These are phyloP conservation scores for Anagrus nilaparvatae DNA, from an alignment of 1,140 invertebrate genomes.

Conservation along the genomic window DNA sequence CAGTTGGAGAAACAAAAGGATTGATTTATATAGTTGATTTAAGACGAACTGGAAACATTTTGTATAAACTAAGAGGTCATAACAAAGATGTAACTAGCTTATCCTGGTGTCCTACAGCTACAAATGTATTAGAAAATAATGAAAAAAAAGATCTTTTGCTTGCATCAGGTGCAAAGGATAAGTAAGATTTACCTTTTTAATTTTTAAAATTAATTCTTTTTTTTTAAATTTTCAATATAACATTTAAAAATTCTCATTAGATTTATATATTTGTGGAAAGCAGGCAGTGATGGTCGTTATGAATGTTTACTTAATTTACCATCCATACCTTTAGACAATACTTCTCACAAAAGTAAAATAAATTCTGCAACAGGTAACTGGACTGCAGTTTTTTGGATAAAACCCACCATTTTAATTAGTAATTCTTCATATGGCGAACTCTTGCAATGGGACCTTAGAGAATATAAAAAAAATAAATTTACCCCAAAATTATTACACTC, in stretches of 20 bases:
- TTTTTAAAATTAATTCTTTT: neutral
- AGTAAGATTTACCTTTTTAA: conserved; percentile 20
- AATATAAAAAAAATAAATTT: conserved; percentile 20
- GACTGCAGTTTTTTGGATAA: conserved; percentile 47
- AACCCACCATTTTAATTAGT: conserved; percentile 38
- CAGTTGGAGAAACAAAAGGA: conserved; percentile 57
- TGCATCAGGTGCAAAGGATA: conserved; percentile 44
- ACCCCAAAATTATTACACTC: conserved; percentile 37
- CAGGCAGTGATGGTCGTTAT: conserved; percentile 44
- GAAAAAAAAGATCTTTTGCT: conserved; percentile 38
- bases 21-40: conserved; percentile 50
- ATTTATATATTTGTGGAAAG: conserved; percentile 46
- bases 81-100: conserved; percentile 59
- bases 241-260: conserved; percentile 21
- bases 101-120: conserved; percentile 59
- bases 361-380: conserved; percentile 28
- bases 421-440: conserved; percentile 45
- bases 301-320: conserved; percentile 33
- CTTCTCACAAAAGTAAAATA: conserved; percentile 26
- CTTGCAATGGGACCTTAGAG: conserved; percentile 39
- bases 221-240: neutral
- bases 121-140: conserved; percentile 38
- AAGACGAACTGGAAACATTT: conserved; percentile 45
- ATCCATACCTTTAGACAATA: conserved; percentile 17
- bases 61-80: conserved; percentile 59